Base-by-base conservation (phyloP, 2,113 vertebrate species). In the Forbesichthys agassizii region DNA sequence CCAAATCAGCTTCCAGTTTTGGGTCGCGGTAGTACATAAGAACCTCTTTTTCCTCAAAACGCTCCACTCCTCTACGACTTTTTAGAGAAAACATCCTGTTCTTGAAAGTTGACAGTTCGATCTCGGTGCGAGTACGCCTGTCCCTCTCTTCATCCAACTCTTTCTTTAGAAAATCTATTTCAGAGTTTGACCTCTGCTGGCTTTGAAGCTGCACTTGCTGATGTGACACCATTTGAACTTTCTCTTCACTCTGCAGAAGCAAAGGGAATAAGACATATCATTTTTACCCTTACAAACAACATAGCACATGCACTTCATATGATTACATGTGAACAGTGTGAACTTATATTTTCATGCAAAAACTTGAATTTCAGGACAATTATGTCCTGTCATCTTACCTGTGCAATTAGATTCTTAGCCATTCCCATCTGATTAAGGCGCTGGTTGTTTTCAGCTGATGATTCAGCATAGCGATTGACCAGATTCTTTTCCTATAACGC, bases 21-120 rank as follows among this genome's bases (percentile, higher is more conserved):
- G 98, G 96, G 74, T 99, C 95, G 47, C 95, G 94, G 86, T 95
- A 98, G 79, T 97, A 95, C 33, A 96, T 89, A 56, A 98, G 89
- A 18, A 98, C 90, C 59, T 99, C 98, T 71, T 92, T 97, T 84
- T 99, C 98, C 89, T 98, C 94, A 66, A 96, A 75, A 67, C 94
- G 93, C 79, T 98, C 95, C 67, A 95, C 75, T 0, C 96, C 97
- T 86, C 86, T 92, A 73, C 95, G 94, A 61, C 90, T 96, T 86
- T 91, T 95, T 69, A 99, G 83, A n/a, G 92, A 93, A 13, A 95
- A 64, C 82, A 96, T 68, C 67, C 90, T 94, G 3, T 73, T 89
- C 81, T 91, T 94, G 60, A 92, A 95, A 13, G 83, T 86, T 56
- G 88, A 92, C 76, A 99, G 84, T 7, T 95, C 80, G 0, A 57